Conservation (phyloP, 2,113 vertebrate species). For the Oxyruncus cristatus region DNA sequence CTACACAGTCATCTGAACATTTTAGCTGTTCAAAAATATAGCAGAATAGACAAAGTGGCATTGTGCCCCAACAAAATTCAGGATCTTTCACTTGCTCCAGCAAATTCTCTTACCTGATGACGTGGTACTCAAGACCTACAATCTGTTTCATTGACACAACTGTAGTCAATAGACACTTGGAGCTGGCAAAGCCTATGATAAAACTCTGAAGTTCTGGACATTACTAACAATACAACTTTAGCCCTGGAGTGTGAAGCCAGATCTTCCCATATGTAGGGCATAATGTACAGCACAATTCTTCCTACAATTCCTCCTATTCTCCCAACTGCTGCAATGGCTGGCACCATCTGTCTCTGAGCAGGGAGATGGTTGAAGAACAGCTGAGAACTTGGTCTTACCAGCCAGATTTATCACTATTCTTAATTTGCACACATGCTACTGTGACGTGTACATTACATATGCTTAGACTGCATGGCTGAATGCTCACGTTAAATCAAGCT, state of each 20-base stretch:
- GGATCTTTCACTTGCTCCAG: neutral
- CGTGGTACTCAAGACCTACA: neutral
- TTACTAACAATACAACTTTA: neutral
- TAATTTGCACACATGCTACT: neutral
- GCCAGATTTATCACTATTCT: neutral
- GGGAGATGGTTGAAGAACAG: neutral
- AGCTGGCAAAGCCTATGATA: neutral
- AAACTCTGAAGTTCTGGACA: neutral
- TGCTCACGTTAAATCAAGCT: neutral
- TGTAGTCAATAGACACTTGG: neutral
- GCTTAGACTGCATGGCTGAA: neutral
- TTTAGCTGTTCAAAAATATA: neutral
- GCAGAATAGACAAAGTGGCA: neutral
- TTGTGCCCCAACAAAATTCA: neutral
- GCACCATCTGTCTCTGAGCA: neutral
- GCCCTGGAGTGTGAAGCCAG: neutral
- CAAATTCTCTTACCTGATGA: neutral
- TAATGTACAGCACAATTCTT: neutral
- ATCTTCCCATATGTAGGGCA: neutral
- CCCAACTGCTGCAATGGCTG: neutral
- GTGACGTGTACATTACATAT: conserved; percentile 13
- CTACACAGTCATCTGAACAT: neutral
- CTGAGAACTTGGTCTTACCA: neutral
- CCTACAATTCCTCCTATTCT: neutral
- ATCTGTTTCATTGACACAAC: neutral